phyloP scores from a whole-genome alignment of 1,140 invertebrate genomes.

The Anoplophora glabripennis region DNA sequence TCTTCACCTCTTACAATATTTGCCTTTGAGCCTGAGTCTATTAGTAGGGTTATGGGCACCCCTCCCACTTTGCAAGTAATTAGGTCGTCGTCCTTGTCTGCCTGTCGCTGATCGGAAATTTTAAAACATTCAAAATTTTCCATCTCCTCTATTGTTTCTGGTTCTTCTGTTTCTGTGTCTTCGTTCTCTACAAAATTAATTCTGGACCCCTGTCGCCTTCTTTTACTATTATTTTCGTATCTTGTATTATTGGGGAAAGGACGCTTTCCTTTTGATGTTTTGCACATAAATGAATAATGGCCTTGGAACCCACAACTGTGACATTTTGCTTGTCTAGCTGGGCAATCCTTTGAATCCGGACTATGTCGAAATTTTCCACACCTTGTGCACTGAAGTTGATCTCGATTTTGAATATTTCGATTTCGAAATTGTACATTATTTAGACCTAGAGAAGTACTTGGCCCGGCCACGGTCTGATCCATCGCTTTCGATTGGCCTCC shows the following conservation, averaged over 20 bases:
- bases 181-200: slow-evolving; percentile 11
- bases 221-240: slow-evolving; percentile 4
- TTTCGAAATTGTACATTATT: background rate
- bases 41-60: slow-evolving; percentile 16
- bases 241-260: background rate
- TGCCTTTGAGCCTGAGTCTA: slow-evolving; percentile 22
- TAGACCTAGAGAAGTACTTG: background rate
- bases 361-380: background rate
- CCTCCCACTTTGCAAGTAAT: slow-evolving; percentile 14
- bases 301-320: slow-evolving; percentile 16
- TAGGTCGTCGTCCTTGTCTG: slow-evolving; percentile 10
- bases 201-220: background rate
- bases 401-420: background rate
- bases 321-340: slow-evolving; percentile 18
- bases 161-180: background rate
- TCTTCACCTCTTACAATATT: slow-evolving; percentile 20
- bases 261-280: slow-evolving; percentile 9
- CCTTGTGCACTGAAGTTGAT: background rate
- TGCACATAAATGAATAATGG: slow-evolving; percentile 22
- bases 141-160: background rate
- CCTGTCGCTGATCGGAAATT: slow-evolving; percentile 1
- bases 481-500: slow-evolving; percentile 13
- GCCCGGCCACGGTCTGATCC: background rate
- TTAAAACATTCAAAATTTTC: slow-evolving; percentile 16
- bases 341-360: slow-evolving; percentile 7